Base-by-base conservation (phyloP, 2,797 vertebrate species). In the Gobio occitaniae region DNA sequence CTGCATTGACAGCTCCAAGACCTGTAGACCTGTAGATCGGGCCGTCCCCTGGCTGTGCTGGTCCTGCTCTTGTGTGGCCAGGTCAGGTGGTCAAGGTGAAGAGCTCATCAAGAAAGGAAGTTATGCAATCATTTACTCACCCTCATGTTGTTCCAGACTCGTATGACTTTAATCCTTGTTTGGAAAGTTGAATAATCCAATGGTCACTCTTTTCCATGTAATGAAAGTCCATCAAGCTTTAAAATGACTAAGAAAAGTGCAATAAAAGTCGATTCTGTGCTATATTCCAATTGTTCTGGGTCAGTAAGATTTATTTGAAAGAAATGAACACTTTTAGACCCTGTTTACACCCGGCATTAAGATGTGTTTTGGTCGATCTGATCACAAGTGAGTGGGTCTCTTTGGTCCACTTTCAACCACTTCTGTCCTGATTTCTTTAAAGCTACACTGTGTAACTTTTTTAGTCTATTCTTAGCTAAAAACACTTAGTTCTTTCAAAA, bases 11-110 rank as follows among this genome's bases (percentile, higher is more conserved):
- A 79, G 68, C 54, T 71, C 44, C 21, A 9, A 44, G 68, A 79
- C 54, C 68, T 79, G 76, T 79, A 44, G 68, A 79, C 54, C 68
- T 79, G 76, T 79, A 29, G 83, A 84, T 52, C 12, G 44, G 19
- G 29, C 29, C 2, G 3, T 63, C 29, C n/a, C 76, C 48, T 21
- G 21, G 36, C n/a, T 61, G 56, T 48, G 1, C 19, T n/a, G 47
- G 59, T n/a, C 19, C 61, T 17, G 63, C 32, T 56, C 59, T 78
- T 63, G 56, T 78, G 76, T 78, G 38, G 56, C 38, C 15, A 41
- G 1, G 38, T 29, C 56, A 78, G 38, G 56, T 41, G 74, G 12
- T 76, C 32, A 56, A 76, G 32, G 32, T 76, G 29, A 41, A 41
- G 66, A 69, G 36, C 29, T 32, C 6, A 65, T 32, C 2, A 32